phyloP scores from a whole-genome alignment of 2,888 invertebrate genomes.

The Notodonta ziczac region DNA sequence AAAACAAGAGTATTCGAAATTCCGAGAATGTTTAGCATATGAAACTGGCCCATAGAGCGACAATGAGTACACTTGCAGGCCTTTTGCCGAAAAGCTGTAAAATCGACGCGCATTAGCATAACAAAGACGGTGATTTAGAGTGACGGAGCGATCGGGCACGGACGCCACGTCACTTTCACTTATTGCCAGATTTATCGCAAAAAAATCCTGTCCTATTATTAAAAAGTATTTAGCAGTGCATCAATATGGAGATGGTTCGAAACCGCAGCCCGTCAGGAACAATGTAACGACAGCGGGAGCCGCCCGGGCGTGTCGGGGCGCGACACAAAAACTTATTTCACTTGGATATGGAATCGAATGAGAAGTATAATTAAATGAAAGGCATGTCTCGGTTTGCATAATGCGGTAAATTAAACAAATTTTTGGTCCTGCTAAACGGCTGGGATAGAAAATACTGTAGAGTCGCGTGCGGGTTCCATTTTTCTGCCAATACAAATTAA shows the following conservation, averaged over 20 bases:
- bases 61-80: constrained; percentile 64
- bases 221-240: constrained; percentile 57
- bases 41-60: constrained; percentile 52
- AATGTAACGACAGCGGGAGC: constrained; percentile 65
- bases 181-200: constrained; percentile 50
- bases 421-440: constrained; percentile 66
- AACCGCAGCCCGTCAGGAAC: constrained; percentile 70
- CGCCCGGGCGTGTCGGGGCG: constrained; percentile 69
- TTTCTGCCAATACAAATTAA: too few relatives aligned
- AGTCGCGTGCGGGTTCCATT: constrained; percentile 33
- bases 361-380: constrained; percentile 72
- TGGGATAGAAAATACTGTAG: constrained; percentile 47
- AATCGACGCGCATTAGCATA: constrained; percentile 76
- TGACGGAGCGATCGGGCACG: constrained; percentile 62
- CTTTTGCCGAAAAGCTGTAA: constrained; percentile 75
- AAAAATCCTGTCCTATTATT: constrained; percentile 55
- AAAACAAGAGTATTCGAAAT: constrained; percentile 47
- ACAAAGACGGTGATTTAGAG: constrained; percentile 76
- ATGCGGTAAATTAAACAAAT: constrained; percentile 77
- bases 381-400: constrained; percentile 71
- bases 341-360: constrained; percentile 75
- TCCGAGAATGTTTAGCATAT: constrained; percentile 72
- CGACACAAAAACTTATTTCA: constrained; percentile 76
- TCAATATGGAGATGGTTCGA: constrained; percentile 67
- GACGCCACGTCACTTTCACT: constrained; percentile 76